Percentiles rank a stretch among this genome's conserved stretches.
Evolutionary conservation across 2,797 vertebrate genomes (phyloP).

Genomic region (Hafferia zeledoni): DNA sequence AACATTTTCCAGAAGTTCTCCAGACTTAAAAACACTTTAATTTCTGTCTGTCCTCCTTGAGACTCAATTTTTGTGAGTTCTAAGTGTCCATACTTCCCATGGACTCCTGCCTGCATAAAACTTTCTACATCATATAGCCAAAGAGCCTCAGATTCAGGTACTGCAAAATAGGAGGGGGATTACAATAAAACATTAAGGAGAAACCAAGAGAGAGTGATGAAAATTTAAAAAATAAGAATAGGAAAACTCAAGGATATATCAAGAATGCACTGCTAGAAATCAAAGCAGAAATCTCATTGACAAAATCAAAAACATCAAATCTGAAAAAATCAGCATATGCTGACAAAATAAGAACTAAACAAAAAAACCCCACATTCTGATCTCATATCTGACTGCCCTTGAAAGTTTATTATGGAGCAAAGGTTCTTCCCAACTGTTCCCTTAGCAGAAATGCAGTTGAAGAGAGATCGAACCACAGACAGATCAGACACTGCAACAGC

Average conservation of each 20-base stretch:
- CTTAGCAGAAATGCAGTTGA: neutral
- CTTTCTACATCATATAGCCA: rapidly evolving
- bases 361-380: neutral
- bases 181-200: neutral
- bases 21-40: neutral
- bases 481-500: neutral
- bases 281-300: neutral
- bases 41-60: neutral
- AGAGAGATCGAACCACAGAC: neutral
- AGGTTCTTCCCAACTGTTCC: neutral
- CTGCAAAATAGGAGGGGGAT: neutral
- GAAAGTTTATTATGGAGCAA: neutral
- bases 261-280: neutral
- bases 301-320: neutral
- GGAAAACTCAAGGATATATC: neutral
- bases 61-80: neutral
- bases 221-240: neutral
- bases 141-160: neutral
- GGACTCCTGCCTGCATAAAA: neutral
- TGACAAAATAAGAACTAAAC: neutral
- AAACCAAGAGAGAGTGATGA: neutral
- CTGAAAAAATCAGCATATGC: neutral
- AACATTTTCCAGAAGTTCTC: neutral
- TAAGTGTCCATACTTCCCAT: neutral
- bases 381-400: neutral